Conservation (phyloP, 2,888 invertebrate genomes). For the Cataglyphis livida region DNA sequence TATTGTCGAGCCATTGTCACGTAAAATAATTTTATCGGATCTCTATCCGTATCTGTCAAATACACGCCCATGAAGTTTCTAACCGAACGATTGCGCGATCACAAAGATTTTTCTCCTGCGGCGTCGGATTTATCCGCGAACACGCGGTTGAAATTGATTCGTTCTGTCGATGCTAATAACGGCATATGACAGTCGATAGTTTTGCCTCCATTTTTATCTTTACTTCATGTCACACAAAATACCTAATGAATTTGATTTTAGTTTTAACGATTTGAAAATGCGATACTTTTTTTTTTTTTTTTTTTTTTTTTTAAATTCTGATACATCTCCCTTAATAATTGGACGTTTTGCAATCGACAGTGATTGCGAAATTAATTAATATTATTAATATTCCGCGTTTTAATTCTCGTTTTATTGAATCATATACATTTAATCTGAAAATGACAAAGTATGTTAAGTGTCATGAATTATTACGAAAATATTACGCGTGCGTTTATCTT, state of each 20-base stretch:
- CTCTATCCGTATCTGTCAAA: not conserved
- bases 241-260: not conserved
- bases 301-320: not conserved
- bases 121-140: not conserved
- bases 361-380: not conserved
- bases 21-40: not conserved
- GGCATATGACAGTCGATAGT: not conserved
- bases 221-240: not conserved
- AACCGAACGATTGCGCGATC: not conserved
- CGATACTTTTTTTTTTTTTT: not conserved
- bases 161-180: constrained; percentile 23
- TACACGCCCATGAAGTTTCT: not conserved
- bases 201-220: not conserved
- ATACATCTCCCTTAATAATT: not conserved
- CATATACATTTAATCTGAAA: not conserved
- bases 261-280: not conserved
- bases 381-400: not conserved
- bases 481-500: not conserved
- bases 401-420: not conserved
- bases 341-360: not conserved
- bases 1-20: not conserved
- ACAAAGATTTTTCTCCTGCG: not conserved
- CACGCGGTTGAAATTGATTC: constrained; percentile 20
- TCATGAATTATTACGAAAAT: constrained; percentile 7
- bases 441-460: not conserved